phyloP scores from a whole-genome alignment of 2,888 invertebrate genomes.

The Agriopis leucophaearia region DNA sequence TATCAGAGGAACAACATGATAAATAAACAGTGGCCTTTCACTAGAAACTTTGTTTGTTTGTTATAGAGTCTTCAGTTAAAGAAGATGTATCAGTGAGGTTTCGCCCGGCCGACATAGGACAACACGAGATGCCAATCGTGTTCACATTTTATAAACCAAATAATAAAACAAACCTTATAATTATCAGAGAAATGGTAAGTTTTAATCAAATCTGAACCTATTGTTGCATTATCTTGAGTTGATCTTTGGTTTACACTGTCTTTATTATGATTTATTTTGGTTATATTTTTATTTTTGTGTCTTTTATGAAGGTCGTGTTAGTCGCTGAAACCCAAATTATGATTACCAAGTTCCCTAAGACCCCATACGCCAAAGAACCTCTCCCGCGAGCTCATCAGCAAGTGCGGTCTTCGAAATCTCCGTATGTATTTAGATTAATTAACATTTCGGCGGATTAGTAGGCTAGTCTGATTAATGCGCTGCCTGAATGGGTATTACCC shows the following conservation, averaged over 20 bases:
- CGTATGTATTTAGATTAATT: conserved; percentile 51
- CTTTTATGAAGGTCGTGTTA: conserved; percentile 55
- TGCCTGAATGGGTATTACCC: too few species aligned
- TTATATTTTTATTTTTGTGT: not conserved
- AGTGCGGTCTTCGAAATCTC: conserved; percentile 49
- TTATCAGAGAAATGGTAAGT: conserved; percentile 79
- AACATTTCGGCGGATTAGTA: too few species aligned
- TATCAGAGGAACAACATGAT: too few species aligned
- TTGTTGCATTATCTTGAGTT: not conserved
- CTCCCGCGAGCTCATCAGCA: conserved; percentile 50
- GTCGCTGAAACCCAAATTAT: conserved; percentile 63
- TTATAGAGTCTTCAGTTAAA: conserved; percentile 61
- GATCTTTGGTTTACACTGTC: not conserved
- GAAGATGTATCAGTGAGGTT: conserved; percentile 59
- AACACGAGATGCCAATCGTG: conserved; percentile 78
- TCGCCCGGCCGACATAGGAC: conserved; percentile 63
- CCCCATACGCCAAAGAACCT: conserved; percentile 57
- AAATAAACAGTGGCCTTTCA: not conserved
- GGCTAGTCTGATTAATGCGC: too few species aligned
- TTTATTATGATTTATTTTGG: not conserved
- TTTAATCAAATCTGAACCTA: not conserved
- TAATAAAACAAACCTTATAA: conserved; percentile 61
- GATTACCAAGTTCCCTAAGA: conserved; percentile 48
- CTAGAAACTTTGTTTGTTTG: not conserved
- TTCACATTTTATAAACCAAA: conserved; percentile 70